Percentiles rank a stretch among this genome's conserved stretches.
These are phyloP conservation scores for Xylota sylvarum DNA, from an alignment of 2,888 invertebrate species.

Conservation along the genomic window DNA sequence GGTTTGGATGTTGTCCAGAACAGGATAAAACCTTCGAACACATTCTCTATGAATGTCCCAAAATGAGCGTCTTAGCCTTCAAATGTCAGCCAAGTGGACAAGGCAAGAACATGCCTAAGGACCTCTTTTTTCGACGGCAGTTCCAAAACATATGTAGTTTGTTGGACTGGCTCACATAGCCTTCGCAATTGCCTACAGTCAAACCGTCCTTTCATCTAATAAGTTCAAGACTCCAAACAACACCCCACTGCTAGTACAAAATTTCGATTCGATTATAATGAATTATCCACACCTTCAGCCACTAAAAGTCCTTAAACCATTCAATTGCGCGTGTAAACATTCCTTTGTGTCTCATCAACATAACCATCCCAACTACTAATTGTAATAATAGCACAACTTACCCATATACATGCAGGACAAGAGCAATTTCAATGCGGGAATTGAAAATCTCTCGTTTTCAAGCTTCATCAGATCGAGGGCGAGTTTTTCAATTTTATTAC, in stretches of 20 bases:
- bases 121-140: too few relatives aligned
- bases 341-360: constrained; percentile 7
- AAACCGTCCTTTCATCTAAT: too few relatives aligned
- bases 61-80: too few relatives aligned
- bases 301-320: not conserved
- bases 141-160: too few relatives aligned
- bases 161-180: too few relatives aligned
- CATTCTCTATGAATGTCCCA: too few relatives aligned
- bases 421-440: constrained; percentile 90
- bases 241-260: not conserved
- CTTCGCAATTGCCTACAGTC: too few relatives aligned
- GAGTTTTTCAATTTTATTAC: constrained; percentile 89
- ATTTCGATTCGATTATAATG: not conserved
- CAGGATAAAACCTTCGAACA: too few relatives aligned
- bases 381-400: constrained; percentile 81
- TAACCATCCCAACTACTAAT: constrained; percentile 8
- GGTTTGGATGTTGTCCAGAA: too few relatives aligned
- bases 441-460: constrained; percentile 89
- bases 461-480: constrained; percentile 89
- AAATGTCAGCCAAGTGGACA: too few relatives aligned
- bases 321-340: constrained; percentile 1
- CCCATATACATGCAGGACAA: constrained; percentile 92
- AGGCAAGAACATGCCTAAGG: too few relatives aligned
- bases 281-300: not conserved
- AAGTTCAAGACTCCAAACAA: not conserved